Evolutionary conservation across 2,888 invertebrate genomes (phyloP), one percentile per base, ranked within the genome.

Genomic region (Cantharis rustica): DNA sequence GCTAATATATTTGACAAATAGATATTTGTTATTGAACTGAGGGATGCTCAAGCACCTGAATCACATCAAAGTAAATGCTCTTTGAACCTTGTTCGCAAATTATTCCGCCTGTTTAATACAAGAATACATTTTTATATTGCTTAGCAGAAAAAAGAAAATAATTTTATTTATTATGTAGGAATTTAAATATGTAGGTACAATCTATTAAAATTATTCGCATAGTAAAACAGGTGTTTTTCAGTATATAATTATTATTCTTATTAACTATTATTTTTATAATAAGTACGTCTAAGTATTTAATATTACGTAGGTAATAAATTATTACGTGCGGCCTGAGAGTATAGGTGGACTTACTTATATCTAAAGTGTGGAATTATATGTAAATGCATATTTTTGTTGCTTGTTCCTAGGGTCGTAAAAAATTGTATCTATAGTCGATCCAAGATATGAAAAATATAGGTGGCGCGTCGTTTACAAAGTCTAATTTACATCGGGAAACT

Each of bases 1-100:
- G 77, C 84, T 86, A 86, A 86, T 86, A 86, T 84, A 85, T 86
- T 86, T 86, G 86, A 86, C 86, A 86, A 86, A 86, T 86, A 86
- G 86, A 86, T 85, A 83, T 84, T 84, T 84, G 83, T 85, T 86
- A 86, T 86, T 86, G 84, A 83, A 84, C 84, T 80, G 80, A 82
- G 75, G 75, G 79, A 76, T 68, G 61, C 72, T 68, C 64, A 47
- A 23, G 79, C 72, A 79, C 79, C 79, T 79, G 79, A 76, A 76
- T 78, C 75, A 66, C 17, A 73, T 78, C 75, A 73, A 78, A 75
- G 72, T 75, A 75, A 75, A 69, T 77, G 70, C 26, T 72, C 75
- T 77, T 77, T 77, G 77, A 77, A 70, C 76, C 66, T n/a, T 23
- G 64, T 16, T 69, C 31, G 5, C 23, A n/a, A 23, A 66, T 66